Evolutionary conservation across 2,797 vertebrate genomes (phyloP).

Genomic region (Falco cherrug): DNA sequence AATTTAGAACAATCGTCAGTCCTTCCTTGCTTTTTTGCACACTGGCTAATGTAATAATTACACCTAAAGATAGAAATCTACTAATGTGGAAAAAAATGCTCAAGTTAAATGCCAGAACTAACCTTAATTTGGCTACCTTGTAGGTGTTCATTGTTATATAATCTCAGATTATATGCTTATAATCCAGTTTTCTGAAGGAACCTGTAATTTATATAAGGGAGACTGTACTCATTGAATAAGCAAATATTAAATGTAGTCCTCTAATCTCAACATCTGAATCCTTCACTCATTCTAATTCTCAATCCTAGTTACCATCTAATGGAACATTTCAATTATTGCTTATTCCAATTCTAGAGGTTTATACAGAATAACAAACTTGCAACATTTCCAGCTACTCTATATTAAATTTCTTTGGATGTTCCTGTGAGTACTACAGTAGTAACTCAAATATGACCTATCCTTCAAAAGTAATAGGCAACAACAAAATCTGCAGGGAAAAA

Average conservation of each 20-base stretch:
- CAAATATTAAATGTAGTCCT: not conserved
- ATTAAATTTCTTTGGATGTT: not conserved
- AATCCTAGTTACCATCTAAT: not conserved
- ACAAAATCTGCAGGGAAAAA: not conserved
- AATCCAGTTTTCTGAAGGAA: not conserved
- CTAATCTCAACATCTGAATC: not conserved
- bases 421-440: not conserved
- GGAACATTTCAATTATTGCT: not conserved
- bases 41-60: not conserved
- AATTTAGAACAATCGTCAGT: not conserved
- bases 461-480: not conserved
- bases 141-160: not conserved
- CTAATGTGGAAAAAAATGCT: not conserved
- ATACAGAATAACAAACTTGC: not conserved
- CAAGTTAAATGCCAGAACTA: not conserved
- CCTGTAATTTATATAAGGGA: not conserved
- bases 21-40: not conserved
- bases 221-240: not conserved
- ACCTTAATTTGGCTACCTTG: not conserved
- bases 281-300: not conserved
- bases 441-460: not conserved
- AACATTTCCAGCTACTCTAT: not conserved
- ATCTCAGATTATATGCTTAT: not conserved
- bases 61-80: not conserved
- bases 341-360: not conserved